Evolutionary conservation across 2,113 vertebrate genomes (phyloP), one percentile per base, ranked within the genome.

Genomic region (Prunella fulvescens): DNA sequence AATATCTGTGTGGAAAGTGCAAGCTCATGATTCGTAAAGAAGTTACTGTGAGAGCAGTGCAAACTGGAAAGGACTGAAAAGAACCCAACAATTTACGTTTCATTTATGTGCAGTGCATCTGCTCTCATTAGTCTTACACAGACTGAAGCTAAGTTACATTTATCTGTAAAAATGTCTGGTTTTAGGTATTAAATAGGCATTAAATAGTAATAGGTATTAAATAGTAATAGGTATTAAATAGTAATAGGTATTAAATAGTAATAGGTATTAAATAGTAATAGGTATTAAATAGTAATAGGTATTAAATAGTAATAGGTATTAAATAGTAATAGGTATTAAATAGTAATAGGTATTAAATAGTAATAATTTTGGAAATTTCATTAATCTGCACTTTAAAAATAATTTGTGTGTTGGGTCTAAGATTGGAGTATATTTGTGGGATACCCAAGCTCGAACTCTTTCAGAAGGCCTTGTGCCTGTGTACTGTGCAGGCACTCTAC

Each of bases 1-100:
- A 70, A 10, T 56, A n/a, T 58, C 40, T 35, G 5, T 58, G 40
- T 37, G 44, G 9, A 65, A 84, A 82, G 45, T 22, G 14, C 26
- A 74, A 33, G 19, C 51, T 81, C 10, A 10, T 23, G 5, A 16
- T 65, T 72, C 15, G 57, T 82, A 12, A n/a, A 9, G 6, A 26
- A 26, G 47, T 76, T 69, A 20, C 28, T 62, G 31, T 44, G 24
- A 77, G 62, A 88, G 16, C 17, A 58, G 20, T 23, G 6, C 48
- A 57, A 56, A 48, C 28, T 74, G 70, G 24, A 67, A 92, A 78
- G 67, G 45, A 14, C 25, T 66, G 54, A 72, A 40, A 61, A 51
- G 2, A 56, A 0, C 3, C 20, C 44, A 45, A 3, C 14, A 12
- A 7, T 33, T 77, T 53, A 24, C 4, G 0, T 76, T 88, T 66